These are phyloP conservation scores for Lottia gigantea DNA, from an alignment of 2,888 invertebrate genomes.

Conservation along the genomic window DNA sequence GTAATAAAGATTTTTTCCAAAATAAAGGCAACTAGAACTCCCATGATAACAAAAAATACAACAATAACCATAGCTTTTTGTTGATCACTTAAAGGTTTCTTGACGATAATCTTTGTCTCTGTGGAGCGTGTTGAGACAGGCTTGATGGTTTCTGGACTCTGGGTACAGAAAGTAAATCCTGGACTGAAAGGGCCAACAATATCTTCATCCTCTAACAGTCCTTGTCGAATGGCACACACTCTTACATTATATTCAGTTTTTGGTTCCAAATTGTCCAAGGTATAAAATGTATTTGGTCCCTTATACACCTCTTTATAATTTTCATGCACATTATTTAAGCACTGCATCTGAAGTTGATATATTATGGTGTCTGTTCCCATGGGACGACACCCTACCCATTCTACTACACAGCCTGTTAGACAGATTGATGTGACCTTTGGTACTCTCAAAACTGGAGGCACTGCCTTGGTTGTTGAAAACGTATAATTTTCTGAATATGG, in stretches of 20 bases:
- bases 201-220: constrained; percentile 71
- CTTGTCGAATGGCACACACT: constrained; percentile 80
- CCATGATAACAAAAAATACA: constrained; percentile 74
- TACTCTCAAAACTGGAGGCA: constrained; percentile 83
- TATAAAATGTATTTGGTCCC: constrained; percentile 70
- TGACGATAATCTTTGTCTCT: constrained; percentile 39
- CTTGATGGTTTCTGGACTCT: constrained; percentile 53
- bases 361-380: constrained; percentile 76
- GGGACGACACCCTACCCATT: constrained; percentile 76
- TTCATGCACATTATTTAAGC: constrained; percentile 69
- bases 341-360: constrained; percentile 79
- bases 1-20: constrained; percentile 68
- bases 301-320: constrained; percentile 75
- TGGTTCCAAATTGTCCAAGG: constrained; percentile 76
- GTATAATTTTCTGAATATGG: constrained; percentile 79
- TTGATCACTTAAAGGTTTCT: constrained; percentile 71
- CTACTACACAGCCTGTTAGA: constrained; percentile 74
- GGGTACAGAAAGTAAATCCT: constrained; percentile 74
- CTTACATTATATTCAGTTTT: constrained; percentile 82
- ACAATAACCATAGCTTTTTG: constrained; percentile 77
- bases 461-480: constrained; percentile 81
- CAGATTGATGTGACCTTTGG: constrained; percentile 75
- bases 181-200: constrained; percentile 80
- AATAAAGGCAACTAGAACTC: constrained; percentile 75
- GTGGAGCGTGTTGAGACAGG: constrained; percentile 31